Evolutionary conservation across 2,113 vertebrate genomes (phyloP).

Genomic region (Dicaeum eximium): DNA sequence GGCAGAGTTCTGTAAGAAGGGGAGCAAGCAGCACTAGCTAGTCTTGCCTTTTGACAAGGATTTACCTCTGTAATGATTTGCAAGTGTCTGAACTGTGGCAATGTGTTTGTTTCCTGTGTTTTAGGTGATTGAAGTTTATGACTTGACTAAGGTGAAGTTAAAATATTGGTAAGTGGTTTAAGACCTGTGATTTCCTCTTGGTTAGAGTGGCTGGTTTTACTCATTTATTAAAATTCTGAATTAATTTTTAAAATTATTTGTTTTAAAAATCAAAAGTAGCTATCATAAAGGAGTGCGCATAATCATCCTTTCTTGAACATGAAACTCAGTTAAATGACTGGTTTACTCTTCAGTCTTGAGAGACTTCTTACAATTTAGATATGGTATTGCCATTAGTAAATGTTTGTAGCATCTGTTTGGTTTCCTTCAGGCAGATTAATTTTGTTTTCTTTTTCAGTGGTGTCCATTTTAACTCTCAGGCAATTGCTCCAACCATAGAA

Average conservation of each 20-base stretch:
- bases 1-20: background rate
- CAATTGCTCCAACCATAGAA: conserved; percentile 97
- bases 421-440: background rate
- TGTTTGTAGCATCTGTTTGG: fast-evolving
- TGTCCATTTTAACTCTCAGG: conserved; percentile 99
- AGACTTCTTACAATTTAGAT: background rate
- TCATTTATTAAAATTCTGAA: background rate
- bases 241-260: background rate
- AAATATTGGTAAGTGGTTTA: conserved; percentile 96
- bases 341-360: background rate
- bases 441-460: conserved; percentile 79
- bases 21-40: background rate
- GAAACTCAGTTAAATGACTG: background rate
- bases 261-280: background rate
- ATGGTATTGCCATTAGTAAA: background rate
- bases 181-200: background rate
- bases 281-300: background rate
- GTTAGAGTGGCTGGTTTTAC: background rate
- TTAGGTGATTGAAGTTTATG: conserved; percentile 99
- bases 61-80: background rate
- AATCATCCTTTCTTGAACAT: background rate
- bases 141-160: conserved; percentile 98
- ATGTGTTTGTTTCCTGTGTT: conserved; percentile 43
- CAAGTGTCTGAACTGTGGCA: background rate
- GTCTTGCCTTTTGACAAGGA: background rate